These are phyloP conservation scores for Halcyon leucocephala DNA, from an alignment of 2,797 vertebrate genomes.

Conservation along the genomic window DNA sequence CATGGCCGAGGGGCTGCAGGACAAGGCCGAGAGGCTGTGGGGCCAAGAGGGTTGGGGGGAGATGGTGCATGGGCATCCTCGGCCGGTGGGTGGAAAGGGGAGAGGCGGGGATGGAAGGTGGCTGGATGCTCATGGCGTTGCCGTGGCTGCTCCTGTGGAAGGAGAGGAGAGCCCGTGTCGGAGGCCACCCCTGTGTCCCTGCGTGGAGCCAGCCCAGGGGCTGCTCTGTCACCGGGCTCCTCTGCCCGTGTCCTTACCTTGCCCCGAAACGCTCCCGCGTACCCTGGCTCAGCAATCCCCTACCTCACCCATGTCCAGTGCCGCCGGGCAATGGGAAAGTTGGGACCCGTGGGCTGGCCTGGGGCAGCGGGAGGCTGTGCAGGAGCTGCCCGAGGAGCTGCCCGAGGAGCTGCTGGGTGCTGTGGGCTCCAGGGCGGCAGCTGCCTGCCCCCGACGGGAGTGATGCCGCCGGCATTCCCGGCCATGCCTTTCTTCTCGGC, in stretches of 20 bases:
- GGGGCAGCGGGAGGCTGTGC: background rate
- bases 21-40: background rate
- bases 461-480: fast-evolving
- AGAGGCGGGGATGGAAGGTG: background rate
- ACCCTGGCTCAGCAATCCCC: background rate
- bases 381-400: background rate
- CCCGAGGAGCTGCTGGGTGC: background rate
- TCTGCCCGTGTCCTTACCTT: background rate
- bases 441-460: background rate
- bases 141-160: background rate
- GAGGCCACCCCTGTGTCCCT: background rate
- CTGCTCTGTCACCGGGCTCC: background rate
- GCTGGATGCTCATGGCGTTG: background rate
- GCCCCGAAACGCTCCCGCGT: fast-evolving
- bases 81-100: background rate
- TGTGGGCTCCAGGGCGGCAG: background rate
- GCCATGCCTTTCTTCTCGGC: background rate
- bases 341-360: background rate
- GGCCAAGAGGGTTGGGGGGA: background rate
- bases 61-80: background rate
- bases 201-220: background rate
- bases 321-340: fast-evolving
- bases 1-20: background rate
- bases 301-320: fast-evolving
- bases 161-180: background rate